phyloP scores from a whole-genome alignment of 2,888 invertebrate species.

The Nematopogon swammerdamellus region DNA sequence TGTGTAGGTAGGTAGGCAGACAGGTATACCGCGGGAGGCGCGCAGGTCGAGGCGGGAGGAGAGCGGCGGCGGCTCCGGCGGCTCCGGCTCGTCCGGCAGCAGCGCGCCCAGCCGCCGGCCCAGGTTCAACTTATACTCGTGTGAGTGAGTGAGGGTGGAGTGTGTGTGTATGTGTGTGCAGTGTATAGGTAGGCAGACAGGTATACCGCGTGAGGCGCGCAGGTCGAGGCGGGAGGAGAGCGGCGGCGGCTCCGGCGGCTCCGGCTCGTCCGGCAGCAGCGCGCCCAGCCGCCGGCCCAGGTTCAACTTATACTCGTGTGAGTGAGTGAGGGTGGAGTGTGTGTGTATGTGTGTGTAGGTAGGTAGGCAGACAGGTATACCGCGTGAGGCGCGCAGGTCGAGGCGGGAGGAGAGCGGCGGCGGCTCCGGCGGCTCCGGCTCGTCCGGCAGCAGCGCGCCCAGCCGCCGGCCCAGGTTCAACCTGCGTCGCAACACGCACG shows the following conservation, averaged over 20 bases:
- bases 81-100: constrained; percentile 45
- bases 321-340: too few species aligned
- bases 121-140: too few species aligned
- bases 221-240: constrained; percentile 46
- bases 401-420: constrained; percentile 33
- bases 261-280: constrained; percentile 44
- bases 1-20: too few species aligned
- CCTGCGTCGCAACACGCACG: not conserved
- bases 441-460: constrained; percentile 41
- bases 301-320: too few species aligned
- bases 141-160: too few species aligned
- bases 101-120: constrained; percentile 13
- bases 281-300: too few species aligned
- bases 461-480: not conserved
- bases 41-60: constrained; percentile 48
- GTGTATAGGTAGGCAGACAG: too few species aligned
- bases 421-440: constrained; percentile 42
- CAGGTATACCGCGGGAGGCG: constrained; percentile 52
- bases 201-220: constrained; percentile 52
- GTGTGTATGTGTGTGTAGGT: too few species aligned
- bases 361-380: too few species aligned
- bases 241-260: constrained; percentile 33
- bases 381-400: constrained; percentile 52
- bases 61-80: constrained; percentile 30
- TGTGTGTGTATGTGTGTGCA: too few species aligned